Base-by-base conservation (phyloP, 2,888 invertebrate genomes). In the Pyrrhosoma nymphula region DNA sequence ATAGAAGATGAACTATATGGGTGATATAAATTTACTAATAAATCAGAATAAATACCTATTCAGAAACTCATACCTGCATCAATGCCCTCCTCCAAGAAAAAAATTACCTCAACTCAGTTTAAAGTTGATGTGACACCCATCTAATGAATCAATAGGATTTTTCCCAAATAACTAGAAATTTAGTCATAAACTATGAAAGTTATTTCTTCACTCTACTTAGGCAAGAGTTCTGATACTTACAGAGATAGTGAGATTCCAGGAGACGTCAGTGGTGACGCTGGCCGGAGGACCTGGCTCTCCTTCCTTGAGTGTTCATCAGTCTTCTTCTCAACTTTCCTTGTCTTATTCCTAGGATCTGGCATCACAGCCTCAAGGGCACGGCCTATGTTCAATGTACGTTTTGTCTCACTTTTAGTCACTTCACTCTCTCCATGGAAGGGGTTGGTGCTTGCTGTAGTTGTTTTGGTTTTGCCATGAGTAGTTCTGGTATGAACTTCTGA, bases 301-400 rank as follows among this genome's bases (percentile, higher is more conserved):
- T 75, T 93, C 93, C n/a, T 93, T 18, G 47, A n/a, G 14, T 63
- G n/a, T 8, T 47, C 69, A 26, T 69, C 69, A 23, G n/a, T 47
- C n/a, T 93, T 93, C 69, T 93, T 63, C 26, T 93, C 93, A 26
- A 93, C 69, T 47, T n/a, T 93, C 69, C 69, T 93, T 4, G 93
- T 93, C n/a, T 93, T 93, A 47, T 47, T 69, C n/a, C 93, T 63
- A 47, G 93, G 47, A 4, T 93, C 93, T 16, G 93, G 93, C 93
- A 93, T 93, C 47, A 93, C 93, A 47, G 93, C 93, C 69, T 93
- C 93, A 12, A 93, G 60, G 47, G 93, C 75, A 47, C 93, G 93
- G 47, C 69, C 93, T 39, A 93, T 93, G 18, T 93, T 93, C 10
- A 93, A 12, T 0, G 93, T n/a, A 18, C 93, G 69, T 39, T 93